Conservation (phyloP, 2,888 invertebrate genomes). For the Anthrax anthrax region DNA sequence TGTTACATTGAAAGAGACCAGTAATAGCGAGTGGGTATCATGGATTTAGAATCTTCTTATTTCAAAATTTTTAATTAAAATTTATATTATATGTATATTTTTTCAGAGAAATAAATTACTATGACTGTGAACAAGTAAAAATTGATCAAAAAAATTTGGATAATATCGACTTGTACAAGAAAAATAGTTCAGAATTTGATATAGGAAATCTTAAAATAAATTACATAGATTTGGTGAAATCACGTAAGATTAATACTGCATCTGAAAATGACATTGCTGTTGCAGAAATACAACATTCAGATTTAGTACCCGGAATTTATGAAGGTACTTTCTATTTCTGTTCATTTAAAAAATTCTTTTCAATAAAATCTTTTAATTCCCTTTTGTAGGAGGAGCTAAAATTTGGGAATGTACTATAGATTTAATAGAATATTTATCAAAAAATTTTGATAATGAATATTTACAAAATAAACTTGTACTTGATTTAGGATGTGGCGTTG, state of each 20-base stretch:
- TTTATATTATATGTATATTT: too few species aligned
- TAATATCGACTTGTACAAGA: not conserved
- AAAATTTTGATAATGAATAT: conserved; percentile 27
- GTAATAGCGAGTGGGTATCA: too few species aligned
- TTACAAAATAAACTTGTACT: conserved; percentile 45
- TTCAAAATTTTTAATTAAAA: too few species aligned
- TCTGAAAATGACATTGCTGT: conserved; percentile 27
- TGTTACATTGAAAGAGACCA: not conserved
- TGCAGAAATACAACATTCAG: conserved; percentile 51
- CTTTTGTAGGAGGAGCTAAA: conserved; percentile 70
- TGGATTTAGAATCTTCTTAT: too few species aligned
- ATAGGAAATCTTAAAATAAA: not conserved
- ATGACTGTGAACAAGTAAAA: not conserved
- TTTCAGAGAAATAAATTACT: not conserved
- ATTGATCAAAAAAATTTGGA: not conserved
- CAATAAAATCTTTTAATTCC: not conserved
- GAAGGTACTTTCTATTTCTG: conserved; percentile 43
- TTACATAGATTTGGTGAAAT: not conserved
- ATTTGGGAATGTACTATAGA: conserved; percentile 92
- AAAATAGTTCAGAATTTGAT: not conserved
- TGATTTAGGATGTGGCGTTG: conserved; percentile 88
- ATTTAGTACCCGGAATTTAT: conserved; percentile 60
- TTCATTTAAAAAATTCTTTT: not conserved
- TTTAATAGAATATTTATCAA: conserved; percentile 49
- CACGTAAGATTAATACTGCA: not conserved